Percentiles rank a stretch among this genome's conserved stretches.
Evolutionary conservation across 2,888 invertebrate genomes (phyloP).

Genomic region (Drosophila borealis): DNA sequence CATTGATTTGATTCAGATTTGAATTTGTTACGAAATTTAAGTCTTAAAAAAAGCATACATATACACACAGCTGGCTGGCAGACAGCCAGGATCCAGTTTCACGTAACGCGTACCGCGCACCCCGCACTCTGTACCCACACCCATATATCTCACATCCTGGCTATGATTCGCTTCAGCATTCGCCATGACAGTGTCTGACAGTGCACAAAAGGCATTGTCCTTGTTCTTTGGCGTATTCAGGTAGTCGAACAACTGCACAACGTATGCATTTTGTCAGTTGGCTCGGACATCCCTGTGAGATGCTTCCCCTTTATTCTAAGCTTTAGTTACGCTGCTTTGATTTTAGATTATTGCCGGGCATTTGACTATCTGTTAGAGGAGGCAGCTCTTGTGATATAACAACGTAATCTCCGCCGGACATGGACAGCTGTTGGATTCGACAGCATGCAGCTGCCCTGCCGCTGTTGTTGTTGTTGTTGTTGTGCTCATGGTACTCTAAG

Average conservation of each 20-base stretch:
- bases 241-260: constrained; percentile 43
- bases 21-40: not conserved
- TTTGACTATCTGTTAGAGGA: constrained; percentile 16
- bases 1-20: not conserved
- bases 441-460: constrained; percentile 52
- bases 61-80: constrained; percentile 23
- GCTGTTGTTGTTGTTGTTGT: constrained; percentile 51
- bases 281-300: constrained; percentile 48
- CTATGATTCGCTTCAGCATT: constrained; percentile 56
- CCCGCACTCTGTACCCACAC: constrained; percentile 15
- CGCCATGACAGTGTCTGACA: constrained; percentile 34
- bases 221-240: constrained; percentile 40
- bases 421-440: constrained; percentile 48
- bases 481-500: constrained; percentile 39
- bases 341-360: constrained; percentile 54
- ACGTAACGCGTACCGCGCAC: no score
- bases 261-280: constrained; percentile 44
- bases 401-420: constrained; percentile 59
- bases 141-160: constrained; percentile 48
- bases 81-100: constrained; percentile 1
- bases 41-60: not conserved
- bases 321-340: constrained; percentile 78
- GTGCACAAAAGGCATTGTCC: constrained; percentile 65
- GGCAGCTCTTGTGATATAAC: constrained; percentile 35
- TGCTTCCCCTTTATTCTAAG: constrained; percentile 46